A percentile compares a stretch with the other conserved stretches of the same genome.
Evolutionary conservation across 2,888 invertebrate species (phyloP).

Genomic region (Dromius quadrimaculatus): DNA sequence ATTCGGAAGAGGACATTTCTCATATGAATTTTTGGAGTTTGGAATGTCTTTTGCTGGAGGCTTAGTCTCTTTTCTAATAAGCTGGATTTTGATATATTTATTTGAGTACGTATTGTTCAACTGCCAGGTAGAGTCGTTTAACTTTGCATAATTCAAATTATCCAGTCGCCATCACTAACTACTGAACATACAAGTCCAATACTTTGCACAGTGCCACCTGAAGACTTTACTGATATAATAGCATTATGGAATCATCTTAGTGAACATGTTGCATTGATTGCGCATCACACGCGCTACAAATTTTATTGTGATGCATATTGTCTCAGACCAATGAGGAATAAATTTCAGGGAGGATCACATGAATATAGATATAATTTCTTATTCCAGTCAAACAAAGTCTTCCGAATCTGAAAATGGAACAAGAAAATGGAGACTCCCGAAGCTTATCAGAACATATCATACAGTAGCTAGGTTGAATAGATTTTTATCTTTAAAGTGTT

Average conservation of each 20-base stretch:
- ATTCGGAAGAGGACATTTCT: slow-evolving; percentile 30
- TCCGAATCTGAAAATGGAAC: too few relatives aligned
- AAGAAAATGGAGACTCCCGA: too few relatives aligned
- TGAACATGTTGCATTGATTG: background rate
- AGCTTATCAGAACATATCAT: too few relatives aligned
- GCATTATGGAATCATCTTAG: background rate
- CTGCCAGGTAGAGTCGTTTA: background rate
- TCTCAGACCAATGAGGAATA: too few relatives aligned
- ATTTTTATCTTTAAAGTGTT: background rate
- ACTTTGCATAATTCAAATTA: background rate
- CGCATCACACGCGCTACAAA: background rate
- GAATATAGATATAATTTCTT: too few relatives aligned
- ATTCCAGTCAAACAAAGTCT: too few relatives aligned
- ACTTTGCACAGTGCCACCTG: background rate
- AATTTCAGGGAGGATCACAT: too few relatives aligned
- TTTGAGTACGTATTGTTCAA: slow-evolving; percentile 21
- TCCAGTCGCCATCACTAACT: too few relatives aligned
- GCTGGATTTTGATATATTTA: slow-evolving; percentile 6
- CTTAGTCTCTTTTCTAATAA: background rate
- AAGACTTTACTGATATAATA: background rate
- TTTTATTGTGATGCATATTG: too few relatives aligned
- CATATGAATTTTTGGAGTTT: slow-evolving; percentile 9
- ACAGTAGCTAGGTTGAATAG: background rate
- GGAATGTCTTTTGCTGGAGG: background rate
- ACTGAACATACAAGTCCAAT: background rate